Percentiles rank a stretch among this genome's conserved stretches.
Evolutionary conservation across 2,888 invertebrate species (phyloP).

Genomic region (Kuschelorhynchus macadamiae): DNA sequence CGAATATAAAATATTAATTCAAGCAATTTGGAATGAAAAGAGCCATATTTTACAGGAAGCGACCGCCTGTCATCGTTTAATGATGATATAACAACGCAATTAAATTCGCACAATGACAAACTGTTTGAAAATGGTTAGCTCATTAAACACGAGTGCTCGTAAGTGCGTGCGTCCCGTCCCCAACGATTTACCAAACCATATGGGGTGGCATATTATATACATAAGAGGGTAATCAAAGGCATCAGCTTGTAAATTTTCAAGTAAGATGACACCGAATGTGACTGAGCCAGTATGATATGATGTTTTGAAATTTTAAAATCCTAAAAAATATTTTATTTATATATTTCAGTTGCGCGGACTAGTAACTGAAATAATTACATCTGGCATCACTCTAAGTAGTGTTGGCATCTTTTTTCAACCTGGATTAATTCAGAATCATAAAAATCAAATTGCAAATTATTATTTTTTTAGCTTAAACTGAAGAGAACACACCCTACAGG

Average conservation of each 20-base stretch:
- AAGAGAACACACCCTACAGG: too few relatives aligned
- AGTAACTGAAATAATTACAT: too few relatives aligned
- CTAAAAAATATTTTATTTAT: too few relatives aligned
- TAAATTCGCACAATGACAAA: slow-evolving; percentile 63
- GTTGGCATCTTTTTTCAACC: too few relatives aligned
- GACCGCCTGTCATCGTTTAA: slow-evolving; percentile 59
- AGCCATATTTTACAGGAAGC: slow-evolving; percentile 48
- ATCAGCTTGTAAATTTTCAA: slow-evolving; percentile 31
- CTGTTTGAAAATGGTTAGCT: slow-evolving; percentile 63
- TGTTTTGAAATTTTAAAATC: too few relatives aligned
- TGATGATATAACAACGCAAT: slow-evolving; percentile 63
- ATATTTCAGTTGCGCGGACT: too few relatives aligned
- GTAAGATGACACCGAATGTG: slow-evolving; percentile 1
- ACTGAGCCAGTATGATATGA: too few relatives aligned
- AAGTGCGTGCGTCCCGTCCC: slow-evolving; percentile 43
- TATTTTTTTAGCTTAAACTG: too few relatives aligned
- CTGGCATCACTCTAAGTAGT: too few relatives aligned
- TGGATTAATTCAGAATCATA: too few relatives aligned
- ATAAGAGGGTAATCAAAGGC: slow-evolving; percentile 41
- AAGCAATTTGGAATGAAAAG: slow-evolving; percentile 44
- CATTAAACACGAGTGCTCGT: slow-evolving; percentile 58
- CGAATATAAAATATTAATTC: slow-evolving; percentile 40
- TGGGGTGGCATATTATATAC: slow-evolving; percentile 44
- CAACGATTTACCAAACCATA: slow-evolving; percentile 43
- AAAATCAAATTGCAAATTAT: too few relatives aligned